phyloP scores from a whole-genome alignment of 2,113 vertebrate genomes.

The Seriola dumerili region DNA sequence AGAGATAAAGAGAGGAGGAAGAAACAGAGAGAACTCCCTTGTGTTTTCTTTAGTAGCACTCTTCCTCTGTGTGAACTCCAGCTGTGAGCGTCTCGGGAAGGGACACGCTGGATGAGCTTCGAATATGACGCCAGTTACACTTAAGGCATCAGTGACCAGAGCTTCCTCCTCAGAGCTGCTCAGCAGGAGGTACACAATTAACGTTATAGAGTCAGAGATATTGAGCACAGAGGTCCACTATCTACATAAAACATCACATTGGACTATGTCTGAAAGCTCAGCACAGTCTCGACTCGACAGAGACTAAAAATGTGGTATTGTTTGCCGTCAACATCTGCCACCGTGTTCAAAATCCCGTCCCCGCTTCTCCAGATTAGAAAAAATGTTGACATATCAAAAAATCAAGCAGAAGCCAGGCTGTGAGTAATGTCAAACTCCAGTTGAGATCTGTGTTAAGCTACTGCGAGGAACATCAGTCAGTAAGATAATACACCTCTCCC shows the following conservation, averaged over 20 bases:
- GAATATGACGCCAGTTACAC: slow-evolving; percentile 36
- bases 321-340: slow-evolving; percentile 3
- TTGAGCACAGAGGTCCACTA: neutral
- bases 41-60: slow-evolving; percentile 3
- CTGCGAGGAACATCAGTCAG: slow-evolving; percentile 3
- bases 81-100: slow-evolving; percentile 43
- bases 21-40: slow-evolving; percentile 26
- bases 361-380: slow-evolving; percentile 2
- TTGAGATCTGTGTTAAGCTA: slow-evolving; percentile 15
- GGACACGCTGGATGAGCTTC: slow-evolving; percentile 37
- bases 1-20: slow-evolving; percentile 18
- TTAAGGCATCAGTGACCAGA: slow-evolving; percentile 23
- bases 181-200: neutral
- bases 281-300: neutral
- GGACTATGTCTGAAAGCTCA: neutral
- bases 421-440: slow-evolving; percentile 25
- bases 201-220: neutral
- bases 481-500: slow-evolving; percentile 9
- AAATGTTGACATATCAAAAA: slow-evolving; percentile 40
- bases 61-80: slow-evolving; percentile 48
- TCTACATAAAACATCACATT: slow-evolving; percentile 1
- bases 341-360: slow-evolving; percentile 7
- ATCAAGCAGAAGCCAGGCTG: slow-evolving; percentile 4
- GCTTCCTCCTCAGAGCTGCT: slow-evolving; percentile 12
- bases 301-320: neutral